phyloP scores from a whole-genome alignment of 2,888 invertebrate species.

The Stenotaenia linearis region DNA sequence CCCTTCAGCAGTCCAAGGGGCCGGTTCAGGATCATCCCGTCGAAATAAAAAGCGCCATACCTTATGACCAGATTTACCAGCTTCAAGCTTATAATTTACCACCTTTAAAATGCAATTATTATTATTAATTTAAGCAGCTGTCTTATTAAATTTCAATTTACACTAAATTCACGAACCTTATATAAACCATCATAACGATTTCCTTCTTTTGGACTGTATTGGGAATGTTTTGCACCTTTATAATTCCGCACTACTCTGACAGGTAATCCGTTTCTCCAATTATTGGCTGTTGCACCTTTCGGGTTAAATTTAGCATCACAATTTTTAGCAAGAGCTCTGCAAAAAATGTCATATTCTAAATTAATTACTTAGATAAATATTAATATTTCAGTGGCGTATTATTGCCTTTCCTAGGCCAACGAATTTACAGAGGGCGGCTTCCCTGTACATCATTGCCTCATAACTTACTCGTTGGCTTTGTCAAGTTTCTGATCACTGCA shows the following conservation, averaged over 20 bases:
- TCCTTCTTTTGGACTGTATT: constrained; percentile 69
- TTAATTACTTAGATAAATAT: not conserved
- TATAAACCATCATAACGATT: constrained; percentile 75
- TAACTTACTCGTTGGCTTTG: constrained; percentile 62
- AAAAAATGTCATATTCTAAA: constrained; percentile 16
- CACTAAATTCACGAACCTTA: constrained; percentile 51
- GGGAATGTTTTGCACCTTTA: constrained; percentile 67
- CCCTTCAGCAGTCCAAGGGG: constrained; percentile 71
- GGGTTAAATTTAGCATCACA: constrained; percentile 64
- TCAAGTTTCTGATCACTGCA: constrained; percentile 72
- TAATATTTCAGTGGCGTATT: not conserved
- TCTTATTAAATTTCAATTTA: no score
- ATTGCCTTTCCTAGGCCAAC: no score
- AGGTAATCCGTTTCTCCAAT: constrained; percentile 69
- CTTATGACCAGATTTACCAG: constrained; percentile 67
- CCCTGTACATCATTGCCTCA: no score
- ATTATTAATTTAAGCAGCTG: not conserved
- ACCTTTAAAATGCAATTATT: constrained; percentile 52
- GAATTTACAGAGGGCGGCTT: no score
- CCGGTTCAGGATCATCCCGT: constrained; percentile 69
- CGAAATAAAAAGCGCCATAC: constrained; percentile 74
- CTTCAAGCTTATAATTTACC: constrained; percentile 72
- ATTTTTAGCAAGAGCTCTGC: constrained; percentile 69
- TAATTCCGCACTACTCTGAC: constrained; percentile 72
- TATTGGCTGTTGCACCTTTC: constrained; percentile 61